Conservation (phyloP, 2,113 vertebrate species). For the Steatornis caripensis region DNA sequence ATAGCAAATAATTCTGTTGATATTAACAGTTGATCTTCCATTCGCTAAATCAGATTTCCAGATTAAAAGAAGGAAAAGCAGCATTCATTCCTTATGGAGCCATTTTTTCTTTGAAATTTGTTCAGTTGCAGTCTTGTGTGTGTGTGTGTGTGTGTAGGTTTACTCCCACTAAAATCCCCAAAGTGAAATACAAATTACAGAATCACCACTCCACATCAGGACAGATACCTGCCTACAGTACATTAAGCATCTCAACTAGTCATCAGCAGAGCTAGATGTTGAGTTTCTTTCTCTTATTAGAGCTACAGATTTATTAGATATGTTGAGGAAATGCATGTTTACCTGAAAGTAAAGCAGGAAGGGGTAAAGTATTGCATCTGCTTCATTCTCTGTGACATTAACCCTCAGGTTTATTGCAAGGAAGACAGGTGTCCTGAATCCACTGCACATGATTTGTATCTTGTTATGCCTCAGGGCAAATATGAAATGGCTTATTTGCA, state of each 20-base stretch:
- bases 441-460: neutral
- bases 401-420: neutral
- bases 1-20: neutral
- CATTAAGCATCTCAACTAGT: conserved; percentile 37
- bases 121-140: neutral
- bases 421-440: neutral
- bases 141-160: conserved; percentile 42
- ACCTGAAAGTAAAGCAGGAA: neutral
- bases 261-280: neutral
- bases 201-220: conserved; percentile 5
- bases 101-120: neutral
- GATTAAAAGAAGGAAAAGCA: neutral
- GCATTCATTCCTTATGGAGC: neutral
- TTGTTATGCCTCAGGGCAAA: neutral
- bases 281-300: neutral
- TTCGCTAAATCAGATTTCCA: neutral
- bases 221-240: neutral
- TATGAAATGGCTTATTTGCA: neutral
- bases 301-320: neutral
- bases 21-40: neutral
- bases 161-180: conserved; percentile 72
- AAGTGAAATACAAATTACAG: conserved; percentile 73
- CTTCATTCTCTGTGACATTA: neutral
- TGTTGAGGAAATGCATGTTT: neutral
- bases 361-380: neutral